A percentile compares a stretch with the other conserved stretches of the same genome.
These are phyloP conservation scores for Pangasius krempfi DNA, from an alignment of 2,797 vertebrate genomes.

Conservation along the genomic window DNA sequence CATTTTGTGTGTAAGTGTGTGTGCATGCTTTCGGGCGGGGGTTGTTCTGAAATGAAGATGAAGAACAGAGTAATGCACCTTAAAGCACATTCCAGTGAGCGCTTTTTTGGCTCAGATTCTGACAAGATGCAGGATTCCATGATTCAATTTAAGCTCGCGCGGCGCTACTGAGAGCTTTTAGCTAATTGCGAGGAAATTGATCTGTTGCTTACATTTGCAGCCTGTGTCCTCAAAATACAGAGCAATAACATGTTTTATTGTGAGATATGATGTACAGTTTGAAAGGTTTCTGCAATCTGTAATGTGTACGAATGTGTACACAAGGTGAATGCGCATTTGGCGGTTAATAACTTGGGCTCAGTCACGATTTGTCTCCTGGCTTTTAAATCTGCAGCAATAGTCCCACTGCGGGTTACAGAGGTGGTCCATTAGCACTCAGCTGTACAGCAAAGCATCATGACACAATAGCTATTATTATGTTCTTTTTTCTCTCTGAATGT, in stretches of 20 bases:
- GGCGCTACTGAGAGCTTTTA: slow-evolving; percentile 41
- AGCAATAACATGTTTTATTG: neutral
- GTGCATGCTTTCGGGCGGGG: neutral
- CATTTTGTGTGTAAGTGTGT: neutral
- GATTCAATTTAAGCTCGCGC: slow-evolving; percentile 26
- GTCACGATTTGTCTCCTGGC: neutral
- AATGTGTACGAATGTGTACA: neutral
- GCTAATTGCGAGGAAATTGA: slow-evolving; percentile 37
- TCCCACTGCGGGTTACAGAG: neutral
- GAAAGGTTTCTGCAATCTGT: slow-evolving; percentile 2
- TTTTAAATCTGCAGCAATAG: neutral
- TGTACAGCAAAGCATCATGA: slow-evolving; percentile 10
- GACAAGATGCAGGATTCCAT: slow-evolving; percentile 37
- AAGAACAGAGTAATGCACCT: slow-evolving; percentile 36
- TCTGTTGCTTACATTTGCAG: slow-evolving; percentile 28
- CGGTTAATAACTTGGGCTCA: neutral
- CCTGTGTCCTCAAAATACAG: neutral
- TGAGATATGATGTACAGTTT: neutral
- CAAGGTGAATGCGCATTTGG: neutral
- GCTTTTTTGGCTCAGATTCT: slow-evolving; percentile 12
- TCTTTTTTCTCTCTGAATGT: neutral
- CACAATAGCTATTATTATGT: slow-evolving; percentile 8
- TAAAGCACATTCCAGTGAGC: slow-evolving; percentile 44
- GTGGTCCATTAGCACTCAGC: neutral
- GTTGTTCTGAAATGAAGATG: slow-evolving; percentile 31